Base-by-base conservation (phyloP, 2,888 invertebrate genomes). In the Tenthredo scrophulariae region DNA sequence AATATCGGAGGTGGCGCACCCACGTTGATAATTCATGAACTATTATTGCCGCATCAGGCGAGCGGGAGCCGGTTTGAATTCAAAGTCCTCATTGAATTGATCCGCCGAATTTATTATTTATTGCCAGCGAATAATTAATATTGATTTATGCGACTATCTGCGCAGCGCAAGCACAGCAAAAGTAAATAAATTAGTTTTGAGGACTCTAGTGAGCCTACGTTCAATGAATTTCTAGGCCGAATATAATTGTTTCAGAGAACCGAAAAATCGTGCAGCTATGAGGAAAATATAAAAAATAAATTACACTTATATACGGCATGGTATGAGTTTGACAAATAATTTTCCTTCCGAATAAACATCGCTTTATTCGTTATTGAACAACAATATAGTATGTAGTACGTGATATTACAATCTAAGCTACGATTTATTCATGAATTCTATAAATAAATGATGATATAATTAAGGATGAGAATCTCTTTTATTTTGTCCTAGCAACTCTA, bases 341-440 rank as follows among this genome's bases (percentile, higher is more conserved):
- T 62, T 62, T 26, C 54, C 62, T 62, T 22, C 26, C 26, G 62
- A 13, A 62, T 62, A 26, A 26, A 62, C 62, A 70, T 70, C 18
- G n/a, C 70, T 70, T 70, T 70, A 70, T 70, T 70, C 18, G 37
- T 18, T 37, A 70, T 70, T 70, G 10, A 70, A 70, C 70, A 70
- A 18, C 15, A 37, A 70, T 70, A 70, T 62, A 26, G 18, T 54
- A 54, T 54, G 7, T n/a, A 1, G 50, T 54, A 54, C 54, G 54
- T 54, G 54, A 54, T 54, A 62, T 26, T 62, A 62, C 3, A 62
- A 62, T 62, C 62, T 62, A 62, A 22, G 26, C 62, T 13, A 62
- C 26, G 22, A 18, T 37, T 70, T 70, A 70, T 70, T 70, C 70
- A 70, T 70, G 29, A 70, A 37, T 70, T 29, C 22, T 37, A 37